Conservation (phyloP, 2,113 vertebrate species). For the Athene cunicularia region DNA sequence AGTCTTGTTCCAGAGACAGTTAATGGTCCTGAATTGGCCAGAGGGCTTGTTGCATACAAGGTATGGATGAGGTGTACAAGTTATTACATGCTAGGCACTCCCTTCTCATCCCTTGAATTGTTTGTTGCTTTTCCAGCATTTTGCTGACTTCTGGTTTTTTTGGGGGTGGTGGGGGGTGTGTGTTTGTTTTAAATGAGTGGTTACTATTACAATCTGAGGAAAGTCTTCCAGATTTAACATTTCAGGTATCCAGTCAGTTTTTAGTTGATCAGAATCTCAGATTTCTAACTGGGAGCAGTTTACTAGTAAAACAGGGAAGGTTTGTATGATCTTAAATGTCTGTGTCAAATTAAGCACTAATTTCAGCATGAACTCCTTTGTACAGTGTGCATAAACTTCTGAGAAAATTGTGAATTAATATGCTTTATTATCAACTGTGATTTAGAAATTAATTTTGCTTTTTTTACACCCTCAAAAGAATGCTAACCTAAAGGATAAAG, state of each 20-base stretch:
- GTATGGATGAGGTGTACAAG: conserved; percentile 51
- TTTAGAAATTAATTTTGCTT: conserved; percentile 23
- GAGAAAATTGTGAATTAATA: conserved; percentile 20
- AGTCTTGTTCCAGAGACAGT: conserved; percentile 72
- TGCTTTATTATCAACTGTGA: conserved; percentile 3
- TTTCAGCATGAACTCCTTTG: conserved; percentile 23
- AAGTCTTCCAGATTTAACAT: background rate
- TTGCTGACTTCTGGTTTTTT: background rate
- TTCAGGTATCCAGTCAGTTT: background rate
- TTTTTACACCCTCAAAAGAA: background rate
- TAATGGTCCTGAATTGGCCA: conserved; percentile 70
- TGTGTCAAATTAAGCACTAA: conserved; percentile 36
- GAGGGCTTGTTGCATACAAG: conserved; percentile 73
- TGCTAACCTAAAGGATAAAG: conserved; percentile 19
- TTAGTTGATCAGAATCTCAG: background rate
- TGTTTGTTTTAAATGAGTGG: background rate
- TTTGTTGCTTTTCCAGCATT: conserved; percentile 49
- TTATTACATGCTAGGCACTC: conserved; percentile 47
- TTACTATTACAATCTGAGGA: background rate
- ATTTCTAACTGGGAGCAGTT: conserved; percentile 29
- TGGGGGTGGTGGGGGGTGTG: background rate
- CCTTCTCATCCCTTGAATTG: conserved; percentile 23
- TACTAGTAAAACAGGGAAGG: background rate
- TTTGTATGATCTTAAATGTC: background rate
- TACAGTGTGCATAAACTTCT: background rate